Base-by-base conservation (phyloP, 2,888 invertebrate species). In the Octonoba sinensis region DNA sequence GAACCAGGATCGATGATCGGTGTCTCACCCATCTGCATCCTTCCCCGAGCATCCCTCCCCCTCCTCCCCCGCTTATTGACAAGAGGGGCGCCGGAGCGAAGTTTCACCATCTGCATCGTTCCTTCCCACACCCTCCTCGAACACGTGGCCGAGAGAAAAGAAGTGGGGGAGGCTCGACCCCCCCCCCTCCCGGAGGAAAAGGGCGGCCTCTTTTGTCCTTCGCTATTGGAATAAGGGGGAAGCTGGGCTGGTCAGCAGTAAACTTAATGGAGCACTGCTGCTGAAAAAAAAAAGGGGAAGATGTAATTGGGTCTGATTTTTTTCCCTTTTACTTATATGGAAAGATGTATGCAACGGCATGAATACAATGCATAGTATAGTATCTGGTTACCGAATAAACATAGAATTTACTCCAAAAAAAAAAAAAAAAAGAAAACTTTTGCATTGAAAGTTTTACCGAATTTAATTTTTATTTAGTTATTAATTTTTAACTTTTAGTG, bases 21-120 rank as follows among this genome's bases (percentile, higher is more conserved):
- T 70, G 65, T 78, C 70, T 70, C 65, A n/a, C 78, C 64, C 70
- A 70, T 77, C 77, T 71, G 70, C 66, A 66, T 67, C 36, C 75
- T 60, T 54, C 67, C 60, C 56, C 70, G 56, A 56, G 51, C 22
- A 22, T n/a, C n/a, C 69, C 66, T 36, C 49, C 65, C n/a, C 69
- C 66, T 36, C 49, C 65, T 8, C 69, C 57, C 13, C 56, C 27
- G 47, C 27, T 67, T 62, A 54, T 47, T 70, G 69, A 57, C 59
- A 66, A 36, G 67, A 44, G 59, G 18, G 15, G 59, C 18, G 73
- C 16, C 49, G 18, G 59, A 56, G 36, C 57, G 54, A 67, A 24
- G 59, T 60, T 60, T 51, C 72, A 36, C 72, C 72, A 72, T 71
- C 70, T 64, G 72, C 72, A 72, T 72, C 71, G 20, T 20, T 54